A percentile compares a stretch with the other conserved stretches of the same genome.
Conservation (phyloP, 2,113 vertebrate genomes). For the Himantopus leucocephalus region DNA sequence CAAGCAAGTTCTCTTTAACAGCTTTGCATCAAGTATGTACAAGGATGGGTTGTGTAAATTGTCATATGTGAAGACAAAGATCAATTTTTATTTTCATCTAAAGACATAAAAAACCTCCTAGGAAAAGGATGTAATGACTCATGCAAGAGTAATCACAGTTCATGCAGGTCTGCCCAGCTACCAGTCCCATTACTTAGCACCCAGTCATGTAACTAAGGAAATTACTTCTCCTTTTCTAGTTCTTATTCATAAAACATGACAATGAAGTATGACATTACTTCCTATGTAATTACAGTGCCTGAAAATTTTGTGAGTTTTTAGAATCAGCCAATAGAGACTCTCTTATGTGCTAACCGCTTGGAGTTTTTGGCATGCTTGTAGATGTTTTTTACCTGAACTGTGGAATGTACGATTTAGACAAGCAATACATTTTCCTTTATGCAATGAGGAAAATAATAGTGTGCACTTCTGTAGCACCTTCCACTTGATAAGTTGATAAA, state of each 20-base stretch:
- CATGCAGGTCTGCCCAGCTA: not conserved
- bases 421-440: not conserved
- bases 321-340: not conserved
- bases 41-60: not conserved
- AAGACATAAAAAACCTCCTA: not conserved
- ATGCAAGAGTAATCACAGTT: not conserved
- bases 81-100: not conserved
- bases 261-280: not conserved
- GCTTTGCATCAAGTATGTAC: not conserved
- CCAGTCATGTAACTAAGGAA: constrained; percentile 6
- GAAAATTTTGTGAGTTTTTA: constrained; percentile 1
- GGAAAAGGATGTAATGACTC: constrained; percentile 20
- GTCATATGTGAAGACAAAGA: not conserved
- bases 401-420: not conserved
- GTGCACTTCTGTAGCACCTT: not conserved
- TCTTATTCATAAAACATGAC: constrained; percentile 40
- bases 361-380: not conserved
- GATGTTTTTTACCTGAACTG: not conserved
- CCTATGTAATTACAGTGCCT: not conserved
- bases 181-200: not conserved
- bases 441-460: not conserved
- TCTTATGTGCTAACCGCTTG: not conserved
- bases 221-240: constrained; percentile 4
- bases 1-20: not conserved
- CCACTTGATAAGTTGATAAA: not conserved